Conservation (phyloP, 2,797 vertebrate genomes). For the Crenuchus spilurus region DNA sequence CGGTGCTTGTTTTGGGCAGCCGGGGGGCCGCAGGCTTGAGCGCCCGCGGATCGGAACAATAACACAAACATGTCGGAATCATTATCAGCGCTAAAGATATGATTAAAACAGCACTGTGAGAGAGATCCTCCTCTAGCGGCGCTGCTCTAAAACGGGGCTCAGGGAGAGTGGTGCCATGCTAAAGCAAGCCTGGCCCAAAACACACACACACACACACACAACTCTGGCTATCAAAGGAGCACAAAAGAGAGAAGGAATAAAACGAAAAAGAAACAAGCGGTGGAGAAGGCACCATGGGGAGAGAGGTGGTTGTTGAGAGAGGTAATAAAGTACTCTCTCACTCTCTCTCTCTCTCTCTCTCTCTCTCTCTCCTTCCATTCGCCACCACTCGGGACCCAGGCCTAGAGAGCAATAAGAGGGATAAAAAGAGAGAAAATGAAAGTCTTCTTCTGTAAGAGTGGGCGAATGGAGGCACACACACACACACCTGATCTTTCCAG, state of each 20-base stretch:
- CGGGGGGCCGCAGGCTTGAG: slow-evolving; percentile 73
- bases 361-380: slow-evolving; percentile 32
- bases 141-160: slow-evolving; percentile 36
- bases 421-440: slow-evolving; percentile 52
- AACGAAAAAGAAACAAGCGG: slow-evolving; percentile 47
- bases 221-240: slow-evolving; percentile 55
- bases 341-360: slow-evolving; percentile 23
- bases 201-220: slow-evolving; percentile 16
- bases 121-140: slow-evolving; percentile 24
- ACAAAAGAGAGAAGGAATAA: slow-evolving; percentile 50
- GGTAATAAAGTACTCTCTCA: slow-evolving; percentile 55
- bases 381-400: slow-evolving; percentile 47
- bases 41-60: slow-evolving; percentile 77
- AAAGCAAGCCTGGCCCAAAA: background rate
- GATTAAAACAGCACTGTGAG: slow-evolving; percentile 50
- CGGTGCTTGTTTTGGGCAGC: slow-evolving; percentile 76
- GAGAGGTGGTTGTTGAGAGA: slow-evolving; percentile 44
- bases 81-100: slow-evolving; percentile 79
- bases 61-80: slow-evolving; percentile 80
- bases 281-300: slow-evolving; percentile 36
- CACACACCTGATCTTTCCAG: slow-evolving; percentile 12
- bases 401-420: slow-evolving; percentile 56
- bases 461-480: slow-evolving; percentile 18
- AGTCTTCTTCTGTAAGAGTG: slow-evolving; percentile 44
- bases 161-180: slow-evolving; percentile 29